Evolutionary conservation across 1,140 invertebrate species (phyloP).

Genomic region (Venturia canescens): DNA sequence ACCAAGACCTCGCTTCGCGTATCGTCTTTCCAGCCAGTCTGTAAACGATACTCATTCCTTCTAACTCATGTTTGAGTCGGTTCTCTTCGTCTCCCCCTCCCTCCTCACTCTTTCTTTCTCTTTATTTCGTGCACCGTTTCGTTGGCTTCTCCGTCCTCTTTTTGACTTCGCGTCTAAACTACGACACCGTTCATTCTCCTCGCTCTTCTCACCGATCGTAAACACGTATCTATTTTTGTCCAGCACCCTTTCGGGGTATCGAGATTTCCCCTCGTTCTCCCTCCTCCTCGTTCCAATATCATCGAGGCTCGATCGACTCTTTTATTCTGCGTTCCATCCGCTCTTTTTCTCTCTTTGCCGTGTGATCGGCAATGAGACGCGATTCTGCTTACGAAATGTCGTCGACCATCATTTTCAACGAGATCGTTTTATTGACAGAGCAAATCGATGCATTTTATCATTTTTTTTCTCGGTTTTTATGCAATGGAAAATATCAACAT

Average conservation of each 20-base stretch:
- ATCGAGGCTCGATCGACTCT: not conserved
- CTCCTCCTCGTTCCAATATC: conserved; percentile 11
- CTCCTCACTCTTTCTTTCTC: not conserved
- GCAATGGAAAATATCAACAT: not conserved
- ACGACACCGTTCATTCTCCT: conserved; percentile 13
- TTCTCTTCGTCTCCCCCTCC: not conserved
- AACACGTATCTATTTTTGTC: conserved; percentile 42
- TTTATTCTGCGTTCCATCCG: conserved; percentile 48
- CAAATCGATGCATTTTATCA: no score
- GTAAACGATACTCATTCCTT: conserved; percentile 65
- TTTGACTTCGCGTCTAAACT: not conserved
- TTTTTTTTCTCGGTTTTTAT: no score
- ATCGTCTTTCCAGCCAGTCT: conserved; percentile 65
- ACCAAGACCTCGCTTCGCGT: conserved; percentile 60
- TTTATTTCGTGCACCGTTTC: not conserved
- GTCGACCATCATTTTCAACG: not conserved
- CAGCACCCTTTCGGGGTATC: conserved; percentile 21
- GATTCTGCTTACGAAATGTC: not conserved
- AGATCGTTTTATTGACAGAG: not conserved
- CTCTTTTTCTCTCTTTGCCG: not conserved
- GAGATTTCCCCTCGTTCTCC: not conserved
- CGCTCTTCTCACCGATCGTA: conserved; percentile 9
- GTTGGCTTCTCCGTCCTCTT: not conserved
- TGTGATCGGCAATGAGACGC: not conserved
- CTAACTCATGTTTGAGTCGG: conserved; percentile 40